Evolutionary conservation across 2,888 invertebrate species (phyloP).

Genomic region (Rapana venosa): DNA sequence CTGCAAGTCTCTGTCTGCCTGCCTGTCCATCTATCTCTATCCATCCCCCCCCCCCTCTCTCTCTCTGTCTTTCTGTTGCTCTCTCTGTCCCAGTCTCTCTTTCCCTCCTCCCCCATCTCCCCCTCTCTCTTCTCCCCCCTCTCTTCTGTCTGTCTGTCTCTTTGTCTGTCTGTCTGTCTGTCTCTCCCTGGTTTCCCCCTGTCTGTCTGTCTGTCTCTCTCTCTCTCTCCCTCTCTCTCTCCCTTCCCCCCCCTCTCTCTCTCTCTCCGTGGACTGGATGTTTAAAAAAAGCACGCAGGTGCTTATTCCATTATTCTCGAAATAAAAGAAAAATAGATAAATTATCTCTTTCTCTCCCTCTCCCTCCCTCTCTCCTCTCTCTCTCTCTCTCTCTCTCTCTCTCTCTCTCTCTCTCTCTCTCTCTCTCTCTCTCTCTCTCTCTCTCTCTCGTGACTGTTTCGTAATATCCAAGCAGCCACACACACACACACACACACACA

Average conservation of each 20-base stretch:
- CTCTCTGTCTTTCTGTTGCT: neutral
- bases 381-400: neutral
- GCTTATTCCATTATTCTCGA: no score
- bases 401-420: neutral
- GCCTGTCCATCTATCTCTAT: neutral
- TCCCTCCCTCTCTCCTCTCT: neutral
- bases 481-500: neutral
- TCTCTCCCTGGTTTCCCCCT: neutral
- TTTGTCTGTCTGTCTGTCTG: no score
- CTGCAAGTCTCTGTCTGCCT: neutral
- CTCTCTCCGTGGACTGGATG: no score
- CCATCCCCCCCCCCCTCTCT: neutral
- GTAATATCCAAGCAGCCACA: neutral
- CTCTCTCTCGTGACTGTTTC: no score
- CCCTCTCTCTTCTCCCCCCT: no score
- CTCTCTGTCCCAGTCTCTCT: neutral
- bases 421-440: neutral
- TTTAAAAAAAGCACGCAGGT: no score
- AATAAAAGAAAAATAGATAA: no score
- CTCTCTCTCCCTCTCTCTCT: neutral
- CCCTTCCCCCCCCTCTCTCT: neutral
- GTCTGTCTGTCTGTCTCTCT: neutral
- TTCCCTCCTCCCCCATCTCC: neutral
- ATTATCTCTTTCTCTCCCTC: no score
- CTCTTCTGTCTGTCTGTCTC: no score